Conservation (phyloP, 1,140 invertebrate genomes). For the Penaeus indicus region DNA sequence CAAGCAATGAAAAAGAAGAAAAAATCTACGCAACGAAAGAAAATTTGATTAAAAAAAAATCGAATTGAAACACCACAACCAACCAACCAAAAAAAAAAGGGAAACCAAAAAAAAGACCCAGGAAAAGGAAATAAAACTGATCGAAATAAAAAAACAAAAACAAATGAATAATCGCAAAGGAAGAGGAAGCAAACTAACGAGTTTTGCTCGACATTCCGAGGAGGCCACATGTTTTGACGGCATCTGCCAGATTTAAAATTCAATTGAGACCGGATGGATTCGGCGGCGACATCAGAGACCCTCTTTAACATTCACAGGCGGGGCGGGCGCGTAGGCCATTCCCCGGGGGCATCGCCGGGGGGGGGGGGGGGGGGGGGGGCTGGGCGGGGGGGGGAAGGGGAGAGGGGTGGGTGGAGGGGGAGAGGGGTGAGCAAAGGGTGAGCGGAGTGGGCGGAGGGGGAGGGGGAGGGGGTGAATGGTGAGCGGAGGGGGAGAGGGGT, state of each 20-base stretch:
- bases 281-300: slow-evolving; percentile 4
- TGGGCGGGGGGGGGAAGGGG: not conserved
- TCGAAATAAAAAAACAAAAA: slow-evolving; percentile 18
- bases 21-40: not conserved
- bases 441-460: not conserved
- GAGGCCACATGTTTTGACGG: slow-evolving; percentile 20
- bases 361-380: not conserved
- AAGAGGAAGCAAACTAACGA: not conserved
- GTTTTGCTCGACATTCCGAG: slow-evolving; percentile 20
- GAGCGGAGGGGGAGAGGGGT: not conserved
- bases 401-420: not conserved
- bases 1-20: too few species aligned
- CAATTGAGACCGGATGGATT: not conserved
- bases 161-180: not conserved
- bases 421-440: not conserved
- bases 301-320: too few species aligned
- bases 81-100: not conserved
- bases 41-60: not conserved
- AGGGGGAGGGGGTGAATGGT: not conserved
- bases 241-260: slow-evolving; percentile 35
- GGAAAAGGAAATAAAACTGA: not conserved
- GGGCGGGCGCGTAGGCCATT: too few species aligned
- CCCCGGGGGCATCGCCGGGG: not conserved
- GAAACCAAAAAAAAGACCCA: not conserved
- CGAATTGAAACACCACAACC: not conserved